These are phyloP conservation scores for Lysiphlebus fabarum DNA, from an alignment of 1,140 invertebrate species.

Conservation along the genomic window DNA sequence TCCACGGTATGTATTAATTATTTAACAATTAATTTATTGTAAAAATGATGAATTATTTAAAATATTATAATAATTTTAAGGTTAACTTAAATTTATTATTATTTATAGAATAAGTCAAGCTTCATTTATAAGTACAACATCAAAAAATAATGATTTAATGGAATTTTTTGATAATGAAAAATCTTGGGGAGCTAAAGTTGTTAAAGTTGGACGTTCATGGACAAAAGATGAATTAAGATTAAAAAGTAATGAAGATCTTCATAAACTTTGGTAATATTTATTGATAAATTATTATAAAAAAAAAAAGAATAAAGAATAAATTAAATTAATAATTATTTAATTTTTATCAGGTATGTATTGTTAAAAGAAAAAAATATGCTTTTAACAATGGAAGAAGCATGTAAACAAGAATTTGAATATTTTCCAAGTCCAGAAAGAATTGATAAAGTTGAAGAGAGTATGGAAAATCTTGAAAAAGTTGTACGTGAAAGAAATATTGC, in stretches of 20 bases:
- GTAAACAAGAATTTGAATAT: constrained; percentile 63
- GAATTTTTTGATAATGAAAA: constrained; percentile 91
- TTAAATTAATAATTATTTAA: constrained; percentile 17
- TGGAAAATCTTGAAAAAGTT: constrained; percentile 91
- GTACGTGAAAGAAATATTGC: constrained; percentile 90
- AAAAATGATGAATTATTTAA: no score
- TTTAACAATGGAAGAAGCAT: constrained; percentile 90
- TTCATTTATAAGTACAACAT: constrained; percentile 20
- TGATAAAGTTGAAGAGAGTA: constrained; percentile 93
- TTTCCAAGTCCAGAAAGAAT: constrained; percentile 94
- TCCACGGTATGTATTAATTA: no score
- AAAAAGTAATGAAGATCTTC: constrained; percentile 94
- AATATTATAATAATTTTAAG: no score
- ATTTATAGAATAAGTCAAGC: no score
- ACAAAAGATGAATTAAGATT: constrained; percentile 85
- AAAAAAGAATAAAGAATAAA: constrained; percentile 9
- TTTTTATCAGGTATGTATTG: constrained; percentile 72
- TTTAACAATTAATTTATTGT: no score
- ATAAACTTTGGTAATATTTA: constrained; percentile 87
- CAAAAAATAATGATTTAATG: constrained; percentile 61
- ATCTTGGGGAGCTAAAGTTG: constrained; percentile 77
- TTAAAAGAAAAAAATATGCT: constrained; percentile 97
- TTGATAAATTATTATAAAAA: constrained; percentile 16
- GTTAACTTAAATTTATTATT: no score
- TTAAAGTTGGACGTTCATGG: constrained; percentile 88